Conservation (phyloP, 2,797 vertebrate species). For the Sylvilagus floridanus region DNA sequence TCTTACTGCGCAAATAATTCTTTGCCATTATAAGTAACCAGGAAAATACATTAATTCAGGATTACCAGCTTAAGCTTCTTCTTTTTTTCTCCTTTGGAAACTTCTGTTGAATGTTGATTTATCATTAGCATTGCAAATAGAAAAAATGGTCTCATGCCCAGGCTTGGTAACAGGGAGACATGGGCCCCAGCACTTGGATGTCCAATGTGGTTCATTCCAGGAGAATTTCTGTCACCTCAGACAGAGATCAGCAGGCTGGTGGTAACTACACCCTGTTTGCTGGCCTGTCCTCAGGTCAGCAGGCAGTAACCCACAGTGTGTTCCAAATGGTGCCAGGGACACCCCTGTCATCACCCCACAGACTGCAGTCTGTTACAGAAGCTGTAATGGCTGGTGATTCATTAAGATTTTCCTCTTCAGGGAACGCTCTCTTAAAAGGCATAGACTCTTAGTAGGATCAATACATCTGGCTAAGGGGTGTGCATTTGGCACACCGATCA, state of each 20-base stretch:
- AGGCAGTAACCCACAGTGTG: background rate
- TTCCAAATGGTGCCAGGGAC: background rate
- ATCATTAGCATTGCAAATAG: slow-evolving; percentile 54
- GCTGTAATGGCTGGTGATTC: background rate
- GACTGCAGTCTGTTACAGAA: background rate
- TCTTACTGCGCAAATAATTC: slow-evolving; percentile 52
- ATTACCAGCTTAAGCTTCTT: slow-evolving; percentile 52
- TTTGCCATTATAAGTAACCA: slow-evolving; percentile 71
- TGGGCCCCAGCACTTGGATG: background rate
- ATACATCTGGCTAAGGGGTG: no score
- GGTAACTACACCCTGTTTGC: background rate
- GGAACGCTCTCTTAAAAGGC: background rate
- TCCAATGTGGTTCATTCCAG: background rate
- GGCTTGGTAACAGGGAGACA: background rate
- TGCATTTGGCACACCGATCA: no score
- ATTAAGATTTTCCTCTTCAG: background rate
- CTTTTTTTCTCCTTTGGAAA: slow-evolving; percentile 42
- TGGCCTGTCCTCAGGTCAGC: background rate
- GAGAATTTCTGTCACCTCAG: background rate
- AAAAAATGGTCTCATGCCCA: slow-evolving; percentile 10
- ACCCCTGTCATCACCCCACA: no score
- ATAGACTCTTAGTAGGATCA: slow-evolving; percentile 13
- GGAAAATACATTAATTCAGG: slow-evolving; percentile 67
- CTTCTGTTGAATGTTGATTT: slow-evolving; percentile 70
- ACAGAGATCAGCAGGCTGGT: background rate